Conservation (phyloP, 1,140 invertebrate species). For the Rhopalosiphum padi region DNA sequence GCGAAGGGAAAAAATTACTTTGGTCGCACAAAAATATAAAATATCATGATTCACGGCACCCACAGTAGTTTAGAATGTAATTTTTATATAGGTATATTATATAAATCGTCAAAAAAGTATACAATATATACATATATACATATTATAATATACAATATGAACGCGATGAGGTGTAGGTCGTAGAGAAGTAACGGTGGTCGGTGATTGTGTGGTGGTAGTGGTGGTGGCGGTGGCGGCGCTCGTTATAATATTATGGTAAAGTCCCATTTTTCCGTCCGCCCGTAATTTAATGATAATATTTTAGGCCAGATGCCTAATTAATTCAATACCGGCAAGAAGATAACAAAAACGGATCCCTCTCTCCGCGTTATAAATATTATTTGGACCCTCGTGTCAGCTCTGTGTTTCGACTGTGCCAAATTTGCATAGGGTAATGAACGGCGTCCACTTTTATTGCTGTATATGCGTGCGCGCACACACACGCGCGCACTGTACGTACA, state of each 20-base stretch:
- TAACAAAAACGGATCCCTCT: conserved; percentile 54
- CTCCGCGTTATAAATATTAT: conserved; percentile 55
- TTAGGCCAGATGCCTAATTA: conserved; percentile 54
- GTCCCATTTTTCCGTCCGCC: conserved; percentile 30
- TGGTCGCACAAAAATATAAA: neutral
- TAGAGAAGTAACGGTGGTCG: neutral
- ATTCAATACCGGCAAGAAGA: conserved; percentile 57
- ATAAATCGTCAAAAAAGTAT: neutral
- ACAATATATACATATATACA: neutral
- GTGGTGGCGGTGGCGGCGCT: neutral
- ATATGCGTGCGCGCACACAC: neutral
- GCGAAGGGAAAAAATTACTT: neutral
- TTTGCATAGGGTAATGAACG: conserved; percentile 57
- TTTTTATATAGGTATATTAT: neutral
- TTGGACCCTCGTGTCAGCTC: conserved; percentile 51
- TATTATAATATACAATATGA: neutral
- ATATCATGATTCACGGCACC: neutral
- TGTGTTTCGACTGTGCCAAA: conserved; percentile 22
- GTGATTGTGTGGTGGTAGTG: neutral
- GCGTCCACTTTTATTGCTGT: conserved; percentile 46
- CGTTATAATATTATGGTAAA: neutral
- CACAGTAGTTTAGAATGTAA: neutral
- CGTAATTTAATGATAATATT: conserved; percentile 56
- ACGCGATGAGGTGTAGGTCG: neutral
- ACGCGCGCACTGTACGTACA: neutral